These are phyloP conservation scores for Apis florea DNA, from an alignment of 1,140 invertebrate genomes.

Conservation along the genomic window DNA sequence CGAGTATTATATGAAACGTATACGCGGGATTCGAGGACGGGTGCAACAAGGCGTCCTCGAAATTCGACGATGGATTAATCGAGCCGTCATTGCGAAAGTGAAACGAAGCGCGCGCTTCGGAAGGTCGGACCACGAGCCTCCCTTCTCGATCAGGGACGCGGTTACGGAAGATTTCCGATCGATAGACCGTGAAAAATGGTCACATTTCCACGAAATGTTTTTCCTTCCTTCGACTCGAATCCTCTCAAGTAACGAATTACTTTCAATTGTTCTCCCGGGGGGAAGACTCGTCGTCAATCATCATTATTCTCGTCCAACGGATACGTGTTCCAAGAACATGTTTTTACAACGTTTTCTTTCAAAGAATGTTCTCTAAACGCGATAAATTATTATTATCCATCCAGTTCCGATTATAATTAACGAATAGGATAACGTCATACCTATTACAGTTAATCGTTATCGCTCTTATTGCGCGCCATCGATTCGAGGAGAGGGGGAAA, in stretches of 20 bases:
- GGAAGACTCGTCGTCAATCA: too few species aligned
- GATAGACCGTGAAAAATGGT: slow-evolving; percentile 58
- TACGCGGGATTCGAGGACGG: background rate
- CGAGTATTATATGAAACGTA: too few species aligned
- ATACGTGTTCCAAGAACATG: too few species aligned
- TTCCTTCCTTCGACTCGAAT: background rate
- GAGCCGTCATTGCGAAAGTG: slow-evolving; percentile 56
- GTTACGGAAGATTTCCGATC: slow-evolving; percentile 57
- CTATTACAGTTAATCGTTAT: slow-evolving; percentile 46
- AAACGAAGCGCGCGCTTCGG: slow-evolving; percentile 48
- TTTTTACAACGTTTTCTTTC: too few species aligned
- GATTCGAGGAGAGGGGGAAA: too few species aligned
- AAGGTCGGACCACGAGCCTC: slow-evolving; percentile 53
- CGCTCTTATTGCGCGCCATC: slow-evolving; percentile 15
- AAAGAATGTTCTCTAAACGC: too few species aligned
- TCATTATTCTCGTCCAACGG: too few species aligned
- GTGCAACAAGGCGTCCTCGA: slow-evolving; percentile 47
- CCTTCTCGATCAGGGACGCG: slow-evolving; percentile 38
- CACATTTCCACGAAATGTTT: slow-evolving; percentile 34
- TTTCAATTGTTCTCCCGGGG: too few species aligned
- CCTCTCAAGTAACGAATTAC: background rate
- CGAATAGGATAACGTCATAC: slow-evolving; percentile 2
- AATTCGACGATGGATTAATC: slow-evolving; percentile 57
- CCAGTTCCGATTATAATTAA: background rate
- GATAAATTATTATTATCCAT: background rate